Conservation (phyloP, 2,797 vertebrate species). For the Falco naumanni region DNA sequence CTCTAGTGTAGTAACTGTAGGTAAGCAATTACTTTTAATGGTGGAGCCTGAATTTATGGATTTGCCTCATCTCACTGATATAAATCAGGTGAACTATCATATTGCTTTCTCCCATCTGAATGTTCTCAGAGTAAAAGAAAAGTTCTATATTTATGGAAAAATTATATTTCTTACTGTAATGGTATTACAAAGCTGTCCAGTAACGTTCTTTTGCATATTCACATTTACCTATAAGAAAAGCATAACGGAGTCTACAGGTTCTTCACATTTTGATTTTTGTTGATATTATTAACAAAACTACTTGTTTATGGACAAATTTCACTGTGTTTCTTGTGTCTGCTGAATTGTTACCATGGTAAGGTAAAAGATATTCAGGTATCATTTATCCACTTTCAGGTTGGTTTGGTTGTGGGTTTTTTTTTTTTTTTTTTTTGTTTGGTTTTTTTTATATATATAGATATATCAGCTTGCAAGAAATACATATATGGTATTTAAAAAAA, state of each 20-base stretch:
- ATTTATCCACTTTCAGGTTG: accelerated
- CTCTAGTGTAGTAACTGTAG: background rate
- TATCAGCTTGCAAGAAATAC: background rate
- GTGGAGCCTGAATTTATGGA: background rate
- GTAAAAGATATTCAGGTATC: background rate
- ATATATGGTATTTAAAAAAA: background rate
- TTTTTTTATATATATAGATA: background rate
- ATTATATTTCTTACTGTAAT: background rate
- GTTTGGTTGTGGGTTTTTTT: background rate
- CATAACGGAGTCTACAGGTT: background rate
- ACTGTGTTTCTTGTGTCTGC: background rate
- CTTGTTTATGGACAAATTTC: background rate
- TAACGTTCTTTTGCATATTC: background rate
- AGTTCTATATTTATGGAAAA: background rate
- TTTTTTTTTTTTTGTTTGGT: accelerated
- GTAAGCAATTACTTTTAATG: background rate
- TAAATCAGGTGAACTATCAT: background rate
- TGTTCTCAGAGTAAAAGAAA: background rate
- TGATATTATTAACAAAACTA: background rate
- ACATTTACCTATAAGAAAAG: background rate
- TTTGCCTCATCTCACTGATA: background rate
- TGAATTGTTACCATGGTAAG: background rate
- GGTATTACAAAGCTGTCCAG: background rate
- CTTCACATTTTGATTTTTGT: background rate
- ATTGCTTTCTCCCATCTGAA: background rate